These are phyloP conservation scores for Athene cunicularia DNA, from an alignment of 2,113 vertebrate genomes.

Conservation along the genomic window DNA sequence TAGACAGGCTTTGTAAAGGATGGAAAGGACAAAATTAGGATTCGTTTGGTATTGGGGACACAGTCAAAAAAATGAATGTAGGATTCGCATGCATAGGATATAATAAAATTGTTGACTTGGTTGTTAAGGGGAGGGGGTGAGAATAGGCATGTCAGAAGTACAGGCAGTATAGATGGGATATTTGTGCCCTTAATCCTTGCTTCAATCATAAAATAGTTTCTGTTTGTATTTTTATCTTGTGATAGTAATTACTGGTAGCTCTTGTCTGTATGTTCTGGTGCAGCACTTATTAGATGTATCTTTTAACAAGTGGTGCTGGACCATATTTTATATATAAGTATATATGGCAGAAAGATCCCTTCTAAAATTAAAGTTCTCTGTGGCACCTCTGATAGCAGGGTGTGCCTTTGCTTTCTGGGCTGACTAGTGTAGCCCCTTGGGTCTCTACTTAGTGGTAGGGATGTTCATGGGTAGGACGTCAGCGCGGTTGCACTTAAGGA, in stretches of 20 bases:
- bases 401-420: neutral
- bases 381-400: neutral
- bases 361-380: accelerated
- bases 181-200: neutral
- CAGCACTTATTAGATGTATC: neutral
- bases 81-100: neutral
- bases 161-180: neutral
- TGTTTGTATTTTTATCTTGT: neutral
- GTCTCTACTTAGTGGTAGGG: neutral
- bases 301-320: neutral
- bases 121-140: neutral
- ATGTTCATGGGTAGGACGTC: neutral
- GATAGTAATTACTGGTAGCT: neutral
- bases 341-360: neutral
- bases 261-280: neutral
- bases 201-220: neutral
- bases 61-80: neutral
- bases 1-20: neutral
- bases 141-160: neutral
- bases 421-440: neutral
- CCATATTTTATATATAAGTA: neutral
- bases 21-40: neutral
- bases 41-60: neutral
- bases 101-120: neutral
- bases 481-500: neutral